Conservation (phyloP, 2,113 vertebrate species). For the Heterotilapia buettikoferi region DNA sequence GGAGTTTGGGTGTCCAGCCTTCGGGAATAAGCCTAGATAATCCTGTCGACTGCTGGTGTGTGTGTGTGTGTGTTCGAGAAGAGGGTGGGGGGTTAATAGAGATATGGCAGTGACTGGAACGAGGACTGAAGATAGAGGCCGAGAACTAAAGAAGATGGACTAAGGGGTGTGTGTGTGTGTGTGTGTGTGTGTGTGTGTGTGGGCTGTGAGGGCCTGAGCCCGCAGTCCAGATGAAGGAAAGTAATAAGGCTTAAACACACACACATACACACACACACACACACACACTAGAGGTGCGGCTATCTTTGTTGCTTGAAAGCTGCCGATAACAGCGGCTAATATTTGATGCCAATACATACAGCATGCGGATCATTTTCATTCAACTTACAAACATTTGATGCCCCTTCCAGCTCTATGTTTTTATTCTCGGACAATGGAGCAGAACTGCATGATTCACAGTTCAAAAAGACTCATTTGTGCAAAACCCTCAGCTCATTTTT, state of each 20-base stretch:
- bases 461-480: neutral
- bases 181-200: neutral
- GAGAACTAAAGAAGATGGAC: neutral
- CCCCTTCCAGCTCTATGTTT: neutral
- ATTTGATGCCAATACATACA: neutral
- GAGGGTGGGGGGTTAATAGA: neutral
- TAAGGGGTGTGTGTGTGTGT: neutral
- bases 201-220: neutral
- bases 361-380: neutral
- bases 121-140: conserved; percentile 14
- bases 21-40: conserved; percentile 45
- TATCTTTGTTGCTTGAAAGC: neutral
- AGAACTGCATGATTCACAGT: neutral
- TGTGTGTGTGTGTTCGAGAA: neutral
- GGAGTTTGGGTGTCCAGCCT: conserved; percentile 23
- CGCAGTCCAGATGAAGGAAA: neutral
- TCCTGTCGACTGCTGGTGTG: conserved; percentile 26
- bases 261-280: neutral
- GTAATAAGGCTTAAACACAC: neutral
- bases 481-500: neutral
- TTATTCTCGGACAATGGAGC: neutral
- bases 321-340: neutral
- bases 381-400: neutral
- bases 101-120: conserved; percentile 16
- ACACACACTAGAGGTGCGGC: neutral